Evolutionary conservation across 2,888 invertebrate species (phyloP).

Genomic region (Tenthredo distinguenda): DNA sequence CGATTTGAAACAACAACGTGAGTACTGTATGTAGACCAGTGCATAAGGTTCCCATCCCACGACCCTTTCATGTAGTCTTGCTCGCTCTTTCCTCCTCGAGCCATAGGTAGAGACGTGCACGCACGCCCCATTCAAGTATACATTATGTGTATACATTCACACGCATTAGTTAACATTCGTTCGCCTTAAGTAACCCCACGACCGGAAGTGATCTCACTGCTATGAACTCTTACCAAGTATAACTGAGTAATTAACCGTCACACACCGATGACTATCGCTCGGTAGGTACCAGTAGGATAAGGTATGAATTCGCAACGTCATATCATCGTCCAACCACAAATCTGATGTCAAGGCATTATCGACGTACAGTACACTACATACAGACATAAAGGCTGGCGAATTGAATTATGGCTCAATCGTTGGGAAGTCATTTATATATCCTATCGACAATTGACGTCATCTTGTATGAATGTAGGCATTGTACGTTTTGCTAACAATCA

Average conservation of each 20-base stretch:
- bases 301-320: not conserved
- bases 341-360: not conserved
- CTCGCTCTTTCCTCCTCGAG: slow-evolving; percentile 27
- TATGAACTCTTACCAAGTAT: slow-evolving; percentile 38
- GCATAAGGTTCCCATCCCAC: slow-evolving; percentile 42
- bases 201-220: slow-evolving; percentile 54
- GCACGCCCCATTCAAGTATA: not conserved
- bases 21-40: not conserved
- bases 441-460: not conserved
- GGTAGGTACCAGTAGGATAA: not conserved
- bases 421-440: not conserved
- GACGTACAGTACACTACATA: not conserved
- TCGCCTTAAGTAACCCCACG: slow-evolving; percentile 48
- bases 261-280: slow-evolving; percentile 45
- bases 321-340: not conserved
- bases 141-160: slow-evolving; percentile 20
- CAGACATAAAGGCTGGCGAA: not conserved
- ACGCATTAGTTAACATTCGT: slow-evolving; percentile 48
- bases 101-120: slow-evolving; percentile 10
- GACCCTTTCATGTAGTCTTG: slow-evolving; percentile 34
- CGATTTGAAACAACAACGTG: not conserved
- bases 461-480: not conserved
- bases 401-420: not conserved
- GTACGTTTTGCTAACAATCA: not conserved
- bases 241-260: slow-evolving; percentile 43